Conservation (phyloP, 1,140 invertebrate species). For the Melipona quadrifasciata region DNA sequence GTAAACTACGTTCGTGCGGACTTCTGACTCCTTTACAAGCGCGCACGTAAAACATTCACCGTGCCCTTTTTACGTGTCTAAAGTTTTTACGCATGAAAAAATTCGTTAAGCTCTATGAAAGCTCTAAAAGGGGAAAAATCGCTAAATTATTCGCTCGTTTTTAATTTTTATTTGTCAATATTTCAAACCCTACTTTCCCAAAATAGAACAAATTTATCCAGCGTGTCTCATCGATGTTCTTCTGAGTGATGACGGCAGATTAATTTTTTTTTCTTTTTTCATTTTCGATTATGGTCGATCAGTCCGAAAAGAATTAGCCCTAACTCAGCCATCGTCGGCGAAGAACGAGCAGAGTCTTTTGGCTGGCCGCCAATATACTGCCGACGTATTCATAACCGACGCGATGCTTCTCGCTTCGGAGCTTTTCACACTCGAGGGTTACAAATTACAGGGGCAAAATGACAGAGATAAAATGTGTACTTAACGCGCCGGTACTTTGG, state of each 20-base stretch:
- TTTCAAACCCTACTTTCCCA: too few relatives aligned
- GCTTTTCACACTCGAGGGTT: constrained; percentile 50
- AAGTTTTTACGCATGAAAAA: too few relatives aligned
- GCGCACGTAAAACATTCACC: too few relatives aligned
- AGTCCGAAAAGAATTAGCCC: not conserved
- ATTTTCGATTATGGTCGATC: not conserved
- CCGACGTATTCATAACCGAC: constrained; percentile 59
- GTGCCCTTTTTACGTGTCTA: too few relatives aligned
- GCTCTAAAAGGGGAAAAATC: too few relatives aligned
- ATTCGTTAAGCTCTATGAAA: too few relatives aligned
- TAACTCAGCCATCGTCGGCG: not conserved
- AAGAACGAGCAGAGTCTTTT: constrained; percentile 24
- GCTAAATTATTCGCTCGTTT: too few relatives aligned
- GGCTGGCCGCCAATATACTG: constrained; percentile 47
- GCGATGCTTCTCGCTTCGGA: constrained; percentile 40
- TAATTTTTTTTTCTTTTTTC: not conserved
- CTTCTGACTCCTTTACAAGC: too few relatives aligned
- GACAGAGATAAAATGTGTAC: constrained; percentile 34
- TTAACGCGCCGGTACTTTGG: constrained; percentile 40
- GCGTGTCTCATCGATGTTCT: not conserved
- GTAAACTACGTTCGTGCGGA: too few relatives aligned
- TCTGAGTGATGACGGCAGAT: not conserved
- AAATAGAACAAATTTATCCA: not conserved
- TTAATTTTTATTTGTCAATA: too few relatives aligned
- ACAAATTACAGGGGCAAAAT: constrained; percentile 54